Base-by-base conservation (phyloP, 2,797 vertebrate species). In the Pelodytes ibericus region DNA sequence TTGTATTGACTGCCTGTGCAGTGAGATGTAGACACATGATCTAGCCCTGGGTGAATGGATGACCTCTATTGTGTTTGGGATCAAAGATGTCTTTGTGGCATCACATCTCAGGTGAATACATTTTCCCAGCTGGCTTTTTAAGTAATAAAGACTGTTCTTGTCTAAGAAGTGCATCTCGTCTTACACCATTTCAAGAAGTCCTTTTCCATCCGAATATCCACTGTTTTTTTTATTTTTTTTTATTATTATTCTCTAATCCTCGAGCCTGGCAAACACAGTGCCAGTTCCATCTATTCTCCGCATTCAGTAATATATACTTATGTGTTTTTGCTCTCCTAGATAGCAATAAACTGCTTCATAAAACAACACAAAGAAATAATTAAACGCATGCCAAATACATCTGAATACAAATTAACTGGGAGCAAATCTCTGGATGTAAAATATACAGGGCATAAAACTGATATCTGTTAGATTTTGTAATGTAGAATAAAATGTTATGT, bases 81-180 rank as follows among this genome's bases (percentile, higher is more conserved):
- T 78, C 26, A 78, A 78, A 67, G 70, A 24, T 13, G 27, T 24
- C 56, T 51, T 78, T 78, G 75, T 78, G 56, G 22, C 2, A 22
- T 20, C 16, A 7, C 61, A 7, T 62, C 31, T 29, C 39, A 30
- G 36, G 70, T 24, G 33, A 57, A 33, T 24, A 20, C 56, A 1
- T 24, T 15, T 22, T 47, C 53, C 3, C 44, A 66, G 69, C 33
- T 31, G 41, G 47, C 15, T 22, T 47, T 64, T 36, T 68, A 77
- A 53, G 15, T 56, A 22, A 77, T 59, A 59, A 16, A 44, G 68
- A 31, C 41, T 33, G 27, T 72, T 78, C 69, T 71, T 51, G 24
- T 72, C 62, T 26, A 22, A 16, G 9, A 44, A 16, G 41, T 15
- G 18, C 56, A 27, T 72, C 75, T 78, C 75, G 36, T 66, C 53